Evolutionary conservation across 1,140 invertebrate species (phyloP).

Genomic region (Panonychus citri): DNA sequence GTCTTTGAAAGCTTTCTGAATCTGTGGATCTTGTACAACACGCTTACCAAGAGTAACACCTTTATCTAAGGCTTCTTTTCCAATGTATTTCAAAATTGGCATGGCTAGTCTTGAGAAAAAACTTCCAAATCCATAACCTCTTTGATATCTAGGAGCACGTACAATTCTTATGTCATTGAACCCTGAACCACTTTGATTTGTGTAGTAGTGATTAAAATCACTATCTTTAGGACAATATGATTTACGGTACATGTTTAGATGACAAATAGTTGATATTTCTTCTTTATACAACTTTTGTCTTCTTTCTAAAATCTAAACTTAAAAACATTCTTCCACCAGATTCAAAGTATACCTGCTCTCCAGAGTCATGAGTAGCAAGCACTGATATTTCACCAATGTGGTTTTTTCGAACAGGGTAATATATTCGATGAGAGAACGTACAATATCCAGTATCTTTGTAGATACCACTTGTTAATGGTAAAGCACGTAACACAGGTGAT

Average conservation of each 20-base stretch:
- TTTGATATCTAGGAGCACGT: background rate
- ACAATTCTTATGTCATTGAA: background rate
- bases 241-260: background rate
- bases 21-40: too few species aligned
- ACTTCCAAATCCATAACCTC: background rate
- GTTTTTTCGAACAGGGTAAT: background rate
- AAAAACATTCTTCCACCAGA: too few species aligned
- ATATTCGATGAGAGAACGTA: background rate
- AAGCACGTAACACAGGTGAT: background rate
- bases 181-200: background rate
- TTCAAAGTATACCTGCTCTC: background rate
- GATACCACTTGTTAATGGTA: background rate
- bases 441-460: background rate
- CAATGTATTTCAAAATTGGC: background rate
- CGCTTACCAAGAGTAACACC: too few species aligned
- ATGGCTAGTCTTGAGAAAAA: background rate
- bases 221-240: background rate
- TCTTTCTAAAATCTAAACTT: too few species aligned
- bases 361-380: background rate
- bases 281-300: background rate
- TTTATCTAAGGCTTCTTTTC: background rate
- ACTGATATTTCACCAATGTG: background rate
- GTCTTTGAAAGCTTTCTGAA: too few species aligned
- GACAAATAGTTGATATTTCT: background rate
- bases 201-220: background rate